phyloP scores from a whole-genome alignment of 1,140 invertebrate genomes.

The Steinernema feltiae region DNA sequence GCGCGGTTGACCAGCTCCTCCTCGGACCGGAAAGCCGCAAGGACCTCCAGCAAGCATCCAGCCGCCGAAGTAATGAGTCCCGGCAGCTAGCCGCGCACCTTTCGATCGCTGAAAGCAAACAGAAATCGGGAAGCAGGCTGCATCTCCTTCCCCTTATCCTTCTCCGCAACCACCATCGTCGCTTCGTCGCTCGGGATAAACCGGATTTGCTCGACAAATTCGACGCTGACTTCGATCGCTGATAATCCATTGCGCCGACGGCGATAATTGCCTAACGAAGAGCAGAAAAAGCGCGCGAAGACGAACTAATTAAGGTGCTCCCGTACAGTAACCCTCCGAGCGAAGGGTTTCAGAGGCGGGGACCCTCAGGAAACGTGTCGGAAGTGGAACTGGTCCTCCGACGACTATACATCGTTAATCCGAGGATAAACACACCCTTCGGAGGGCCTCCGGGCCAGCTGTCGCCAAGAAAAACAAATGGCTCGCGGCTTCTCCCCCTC shows the following conservation, averaged over 20 bases:
- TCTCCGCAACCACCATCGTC: not conserved
- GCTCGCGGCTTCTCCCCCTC: not conserved
- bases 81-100: not conserved
- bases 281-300: not conserved
- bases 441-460: not conserved
- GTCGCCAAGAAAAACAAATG: conserved; percentile 7
- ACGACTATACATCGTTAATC: not conserved
- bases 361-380: not conserved
- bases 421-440: not conserved
- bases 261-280: conserved; percentile 1
- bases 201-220: not conserved
- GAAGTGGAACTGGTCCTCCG: conserved; percentile 2
- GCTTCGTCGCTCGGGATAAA: conserved; percentile 8
- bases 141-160: not conserved
- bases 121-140: not conserved
- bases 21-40: not conserved
- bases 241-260: conserved; percentile 3
- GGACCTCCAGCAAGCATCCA: not conserved
- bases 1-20: not conserved
- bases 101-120: not conserved
- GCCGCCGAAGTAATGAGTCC: not conserved
- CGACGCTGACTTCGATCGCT: not conserved
- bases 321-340: not conserved
- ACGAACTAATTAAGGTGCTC: not conserved
- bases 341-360: not conserved